These are phyloP conservation scores for Rissa tridactyla DNA, from an alignment of 2,113 vertebrate genomes.

Conservation along the genomic window DNA sequence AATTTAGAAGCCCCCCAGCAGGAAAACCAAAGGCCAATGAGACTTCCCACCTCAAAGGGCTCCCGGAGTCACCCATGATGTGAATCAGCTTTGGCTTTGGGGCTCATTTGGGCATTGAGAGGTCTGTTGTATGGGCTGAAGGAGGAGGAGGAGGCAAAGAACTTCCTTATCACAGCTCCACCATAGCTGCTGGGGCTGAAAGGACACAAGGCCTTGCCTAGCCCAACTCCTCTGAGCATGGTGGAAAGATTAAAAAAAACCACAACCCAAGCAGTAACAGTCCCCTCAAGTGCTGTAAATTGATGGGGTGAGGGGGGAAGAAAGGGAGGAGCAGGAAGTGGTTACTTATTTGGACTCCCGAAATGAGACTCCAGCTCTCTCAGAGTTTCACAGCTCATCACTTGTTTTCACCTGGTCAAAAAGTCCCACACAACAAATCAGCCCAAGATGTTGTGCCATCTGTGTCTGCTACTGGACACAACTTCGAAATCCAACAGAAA, in stretches of 20 bases:
- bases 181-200: not conserved
- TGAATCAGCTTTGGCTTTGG: not conserved
- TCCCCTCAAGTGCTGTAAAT: not conserved
- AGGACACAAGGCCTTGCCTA: not conserved
- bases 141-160: not conserved
- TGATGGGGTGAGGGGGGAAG: not conserved
- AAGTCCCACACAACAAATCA: not conserved
- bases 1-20: not conserved
- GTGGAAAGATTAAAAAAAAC: not conserved
- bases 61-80: not conserved
- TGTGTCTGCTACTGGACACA: not conserved
- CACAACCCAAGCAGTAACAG: not conserved
- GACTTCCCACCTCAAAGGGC: not conserved
- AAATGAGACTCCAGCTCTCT: not conserved
- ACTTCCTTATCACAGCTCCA: not conserved
- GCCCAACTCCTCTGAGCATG: not conserved
- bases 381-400: not conserved
- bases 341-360: slow-evolving; percentile 7
- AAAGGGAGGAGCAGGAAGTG: slow-evolving; percentile 35
- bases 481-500: not conserved
- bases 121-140: not conserved
- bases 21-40: not conserved
- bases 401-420: not conserved
- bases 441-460: not conserved
- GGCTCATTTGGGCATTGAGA: not conserved